Percentiles rank a stretch among this genome's conserved stretches.
These are phyloP conservation scores for Sus cebifrons DNA, from an alignment of 2,797 vertebrate species.

Conservation along the genomic window DNA sequence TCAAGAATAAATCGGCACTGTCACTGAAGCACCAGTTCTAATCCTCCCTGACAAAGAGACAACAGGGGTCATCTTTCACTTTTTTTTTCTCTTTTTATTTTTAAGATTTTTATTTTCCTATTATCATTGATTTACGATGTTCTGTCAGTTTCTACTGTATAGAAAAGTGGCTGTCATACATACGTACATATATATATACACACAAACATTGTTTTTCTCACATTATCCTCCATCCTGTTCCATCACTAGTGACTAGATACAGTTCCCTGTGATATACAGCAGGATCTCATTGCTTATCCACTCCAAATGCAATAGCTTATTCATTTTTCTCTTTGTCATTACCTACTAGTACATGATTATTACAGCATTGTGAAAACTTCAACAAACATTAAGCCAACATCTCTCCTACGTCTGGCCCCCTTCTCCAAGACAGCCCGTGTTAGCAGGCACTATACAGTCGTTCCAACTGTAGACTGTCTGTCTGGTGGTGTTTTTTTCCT, in stretches of 20 bases:
- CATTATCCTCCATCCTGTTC: no score
- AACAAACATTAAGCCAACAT: not conserved
- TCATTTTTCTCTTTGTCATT: not conserved
- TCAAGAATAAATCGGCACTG: not conserved
- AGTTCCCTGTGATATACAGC: no score
- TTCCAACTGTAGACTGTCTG: not conserved
- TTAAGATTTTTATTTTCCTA: no score
- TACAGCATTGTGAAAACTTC: not conserved
- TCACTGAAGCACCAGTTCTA: not conserved
- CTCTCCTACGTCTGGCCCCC: not conserved
- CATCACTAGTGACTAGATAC: no score
- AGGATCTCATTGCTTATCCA: no score
- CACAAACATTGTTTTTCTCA: no score
- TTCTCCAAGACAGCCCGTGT: not conserved
- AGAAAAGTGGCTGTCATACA: no score
- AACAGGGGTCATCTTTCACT: not conserved
- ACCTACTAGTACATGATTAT: not conserved
- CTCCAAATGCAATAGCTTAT: not conserved
- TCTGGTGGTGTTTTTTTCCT: not conserved
- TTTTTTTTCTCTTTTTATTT: not conserved
- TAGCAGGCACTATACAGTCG: not conserved
- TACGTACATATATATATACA: no score
- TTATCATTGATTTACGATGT: no score
- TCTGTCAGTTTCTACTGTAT: no score
- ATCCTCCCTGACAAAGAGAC: not conserved